Base-by-base conservation (phyloP, 2,888 invertebrate genomes). In the Xestia ashworthii region DNA sequence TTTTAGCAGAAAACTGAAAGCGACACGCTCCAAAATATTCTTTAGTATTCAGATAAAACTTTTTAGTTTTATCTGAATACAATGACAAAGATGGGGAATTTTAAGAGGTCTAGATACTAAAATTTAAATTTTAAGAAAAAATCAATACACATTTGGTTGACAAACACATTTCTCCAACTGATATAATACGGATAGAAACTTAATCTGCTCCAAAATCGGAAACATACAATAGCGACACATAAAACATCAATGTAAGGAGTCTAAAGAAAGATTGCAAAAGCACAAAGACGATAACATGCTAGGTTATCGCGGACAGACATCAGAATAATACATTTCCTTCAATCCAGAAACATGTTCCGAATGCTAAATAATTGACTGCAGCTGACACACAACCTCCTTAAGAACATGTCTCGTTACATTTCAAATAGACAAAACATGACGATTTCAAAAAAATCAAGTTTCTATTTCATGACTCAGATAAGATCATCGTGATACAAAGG, bases 401-500 rank as follows among this genome's bases (percentile, higher is more conserved):
- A 50, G 48, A 85, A 32, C 79, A 84, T 76, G 85, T 82, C 74
- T 85, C 82, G 76, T 85, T 82, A 78, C 82, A 71, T 71, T 84
- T 85, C 76, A 85, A 81, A 78, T 81, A 82, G 76, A 72, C 69
- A 65, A 79, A 84, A 84, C 82, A 85, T 76, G 84, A 84, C 71
- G 64, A 81, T 80, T 81, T 78, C 71, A 76, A 80, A 80, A 85
- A 88, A 84, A 71, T 71, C 79, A 53, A 80, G 84, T 83, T 85
- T 87, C 86, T 81, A 83, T 79, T 87, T 87, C 87, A 88, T 86
- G 88, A 85, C 81, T 78, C 19, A 84, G 88, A 88, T 89, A 80
- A 76, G 69, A 86, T 89, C 83, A 82, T 88, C 79, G 48, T 82
- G 76, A 64, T 82, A 82, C 72, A 75, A 88, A 89, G 88, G 88